Evolutionary conservation across 2,888 invertebrate species (phyloP), one percentile per base, ranked within the genome.

Genomic region (Ormyrus pomaceus): DNA sequence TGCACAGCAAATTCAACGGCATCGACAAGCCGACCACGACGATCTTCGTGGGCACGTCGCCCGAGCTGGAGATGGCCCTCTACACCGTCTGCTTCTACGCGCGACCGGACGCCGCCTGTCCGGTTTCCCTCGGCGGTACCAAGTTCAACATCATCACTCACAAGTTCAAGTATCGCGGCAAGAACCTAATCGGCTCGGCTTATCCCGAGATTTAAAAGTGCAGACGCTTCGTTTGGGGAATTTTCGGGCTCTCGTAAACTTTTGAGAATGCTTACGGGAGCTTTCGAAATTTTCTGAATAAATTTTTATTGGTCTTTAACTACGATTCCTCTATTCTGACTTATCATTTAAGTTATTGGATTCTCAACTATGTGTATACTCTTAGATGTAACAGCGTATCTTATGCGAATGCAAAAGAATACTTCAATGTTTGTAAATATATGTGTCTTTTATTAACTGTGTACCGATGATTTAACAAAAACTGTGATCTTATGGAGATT

Each of bases 51-150:
- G 97, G 97, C 46, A 96, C 96, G 1, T 97, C 97, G 73, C 98
- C 98, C 0, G 98, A 98, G 91, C 92, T 98, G 83, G 98, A 98
- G 91, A 93, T 98, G 91, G 96, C 98, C 0, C 90, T 98, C 3
- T 98, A 97, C 89, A 96, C 97, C 0, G 93, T 97, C 5, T 98
- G 98, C 88, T 97, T 96, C 89, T 92, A 96, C 62, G 92, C 95
- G 11, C 93, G 96, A 73, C 94, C 95, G 0, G 95, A 96, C 86
- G 92, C 93, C 79, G 92, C 94, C 6, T 97, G 97, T 85, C 95
- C 95, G 0, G 92, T 97, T 10, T 94, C 94, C 73, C 91, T 97
- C 79, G 94, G 93, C 81, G 95, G 94, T 55, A 94, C 94, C 81
- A 93, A 93, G 83, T 94, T 97, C 82, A 93, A 93, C 82, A 94